phyloP scores from a whole-genome alignment of 2,888 invertebrate species.

The Drosophila diplacantha region DNA sequence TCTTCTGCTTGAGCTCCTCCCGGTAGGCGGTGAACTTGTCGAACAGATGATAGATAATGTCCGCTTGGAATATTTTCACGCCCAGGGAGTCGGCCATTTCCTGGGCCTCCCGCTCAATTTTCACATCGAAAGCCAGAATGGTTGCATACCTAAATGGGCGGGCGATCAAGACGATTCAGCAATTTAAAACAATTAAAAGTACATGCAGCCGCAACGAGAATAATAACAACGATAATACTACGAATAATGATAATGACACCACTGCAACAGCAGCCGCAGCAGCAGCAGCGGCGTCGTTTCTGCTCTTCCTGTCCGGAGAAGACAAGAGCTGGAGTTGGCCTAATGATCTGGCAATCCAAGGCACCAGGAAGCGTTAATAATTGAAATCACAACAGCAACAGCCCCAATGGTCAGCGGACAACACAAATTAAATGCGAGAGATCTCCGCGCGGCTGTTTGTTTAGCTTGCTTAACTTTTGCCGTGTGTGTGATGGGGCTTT shows the following conservation, averaged over 20 bases:
- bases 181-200: conserved; percentile 66
- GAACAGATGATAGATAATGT: conserved; percentile 99
- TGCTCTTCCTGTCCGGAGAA: conserved; percentile 19
- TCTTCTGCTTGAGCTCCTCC: conserved; percentile 92
- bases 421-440: conserved; percentile 15
- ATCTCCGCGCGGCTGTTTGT: conserved; percentile 29
- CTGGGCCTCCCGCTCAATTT: conserved; percentile 98
- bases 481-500: conserved; percentile 40
- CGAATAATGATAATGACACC: conserved; percentile 29
- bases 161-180: conserved; percentile 6
- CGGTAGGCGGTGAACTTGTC: conserved; percentile 96
- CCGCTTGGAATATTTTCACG: conserved; percentile 97
- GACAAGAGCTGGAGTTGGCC: conserved; percentile 31
- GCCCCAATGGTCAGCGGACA: conserved; percentile 7
- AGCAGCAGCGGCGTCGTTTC: not conserved
- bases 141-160: conserved; percentile 87
- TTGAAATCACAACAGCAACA: conserved; percentile 51
- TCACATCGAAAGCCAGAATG: conserved; percentile 99
- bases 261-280: conserved; percentile 1
- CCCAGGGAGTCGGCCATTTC: conserved; percentile 96
- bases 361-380: conserved; percentile 66
- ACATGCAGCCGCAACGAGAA: conserved; percentile 17
- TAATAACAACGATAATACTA: conserved; percentile 46
- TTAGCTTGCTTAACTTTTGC: conserved; percentile 42
- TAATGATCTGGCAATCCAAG: conserved; percentile 48